Evolutionary conservation across 2,888 invertebrate species (phyloP), one percentile per base, ranked within the genome.

Genomic region (Frankliniella intonsa): DNA sequence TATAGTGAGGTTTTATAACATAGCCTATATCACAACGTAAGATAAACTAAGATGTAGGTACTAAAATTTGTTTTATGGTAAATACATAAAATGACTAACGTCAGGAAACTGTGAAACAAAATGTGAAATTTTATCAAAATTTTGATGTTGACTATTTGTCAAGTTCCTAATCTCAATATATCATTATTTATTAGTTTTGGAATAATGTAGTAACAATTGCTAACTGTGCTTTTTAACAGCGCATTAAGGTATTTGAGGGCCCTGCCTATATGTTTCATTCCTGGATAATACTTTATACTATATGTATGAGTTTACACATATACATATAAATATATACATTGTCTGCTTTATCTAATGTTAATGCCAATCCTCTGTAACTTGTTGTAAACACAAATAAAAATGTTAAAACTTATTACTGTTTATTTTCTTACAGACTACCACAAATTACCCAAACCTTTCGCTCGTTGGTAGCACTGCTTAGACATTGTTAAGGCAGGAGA

Each of bases 21-120:
- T 76, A 76, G 69, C 69, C 69, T 76, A 76, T 76, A 76, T 76
- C 69, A 76, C 69, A 76, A 76, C 69, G 69, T 76, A 76, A 76
- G 69, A 25, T 76, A 76, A 76, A 76, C 22, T 76, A 76, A 76
- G 69, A 76, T 76, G 69, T 76, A 76, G 69, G 69, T 76, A 76
- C 69, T 76, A 76, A 76, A 76, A 76, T 76, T 76, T 76, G 69
- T 76, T 76, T 76, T 76, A 76, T 76, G 69, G 69, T 76, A 76
- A 76, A 76, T 76, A 22, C 69, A 76, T 76, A 76, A 76, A 76
- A 76, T 76, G 69, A 76, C 69, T 76, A 76, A 76, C 69, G 69
- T 76, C 69, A 76, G 69, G 69, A 76, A 76, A 25, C 69, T 76
- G 69, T 76, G 69, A 76, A 76, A 76, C 69, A 76, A 76, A 76